Base-by-base conservation (phyloP, 1,140 invertebrate species). In the Drosophila seguyi region DNA sequence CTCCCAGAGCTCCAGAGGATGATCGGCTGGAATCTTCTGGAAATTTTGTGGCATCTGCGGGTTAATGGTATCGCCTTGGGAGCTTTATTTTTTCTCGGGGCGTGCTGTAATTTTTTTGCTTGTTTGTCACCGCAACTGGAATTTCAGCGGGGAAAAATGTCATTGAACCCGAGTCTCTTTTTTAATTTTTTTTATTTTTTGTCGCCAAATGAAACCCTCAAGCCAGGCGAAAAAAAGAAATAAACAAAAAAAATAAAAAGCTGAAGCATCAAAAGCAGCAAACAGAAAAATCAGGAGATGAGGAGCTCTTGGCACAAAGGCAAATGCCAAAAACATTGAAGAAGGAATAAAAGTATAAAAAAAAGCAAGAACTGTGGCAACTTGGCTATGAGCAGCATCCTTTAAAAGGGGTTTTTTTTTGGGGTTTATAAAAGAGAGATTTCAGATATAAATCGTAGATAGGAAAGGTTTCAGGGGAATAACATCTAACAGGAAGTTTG, bases 131-230 rank as follows among this genome's bases (percentile, higher is more conserved):
- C 39, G 62, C 79, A 72, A 55, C 60, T 63, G 72, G 84, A 79
- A 83, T 71, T 78, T 77, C 76, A 68, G 52, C 61, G 41, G 48
- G 48, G 61, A 76, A 76, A 76, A 77, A 48, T 88, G 83, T 87
- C 84, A 88, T 88, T 88, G 84, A 88, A 88, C 84, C 62, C 56
- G 55, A 50, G 39, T 14, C 10, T 25, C 6, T 25, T 5, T 10
- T 14, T 25, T 25, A 25, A n/a, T 31, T 25, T 25, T 25, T 13
- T 22, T 44, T 20, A 6, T 44, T 52, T 38, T 62, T 47, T 83
- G 75, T 76, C 63, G 63, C 84, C 53, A 36, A 79, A 66, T 62
- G 62, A 76, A 81, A 74, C 61, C 57, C 85, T 69, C 63, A 69
- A 78, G 84, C 71, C 67, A 48, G 65, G 73, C 52, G 48, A 50